phyloP scores from a whole-genome alignment of 2,888 invertebrate species.

The Volucella zonaria region DNA sequence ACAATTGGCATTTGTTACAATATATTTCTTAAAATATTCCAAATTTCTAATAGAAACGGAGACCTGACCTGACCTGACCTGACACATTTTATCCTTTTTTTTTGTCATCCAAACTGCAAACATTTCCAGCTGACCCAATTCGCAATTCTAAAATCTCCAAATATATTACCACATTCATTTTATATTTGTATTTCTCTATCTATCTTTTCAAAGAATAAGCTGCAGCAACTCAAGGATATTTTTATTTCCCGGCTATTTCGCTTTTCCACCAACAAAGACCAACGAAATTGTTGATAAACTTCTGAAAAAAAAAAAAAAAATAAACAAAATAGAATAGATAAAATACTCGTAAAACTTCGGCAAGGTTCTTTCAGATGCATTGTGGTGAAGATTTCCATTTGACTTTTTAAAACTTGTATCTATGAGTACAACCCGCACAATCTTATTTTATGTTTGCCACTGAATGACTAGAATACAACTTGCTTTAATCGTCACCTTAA shows the following conservation, averaged over 20 bases:
- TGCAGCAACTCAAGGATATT: conserved; percentile 1
- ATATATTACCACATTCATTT: conserved; percentile 2
- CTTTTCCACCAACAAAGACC: neutral
- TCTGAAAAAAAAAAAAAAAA: neutral
- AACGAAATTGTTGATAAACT: conserved; percentile 10
- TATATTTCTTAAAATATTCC: neutral
- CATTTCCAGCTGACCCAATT: too few relatives aligned
- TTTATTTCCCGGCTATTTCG: neutral
- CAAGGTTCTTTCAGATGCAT: conserved; percentile 20
- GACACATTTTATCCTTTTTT: neutral
- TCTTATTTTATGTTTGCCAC: neutral
- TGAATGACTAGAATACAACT: neutral
- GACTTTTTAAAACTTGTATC: conserved; percentile 21
- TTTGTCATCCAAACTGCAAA: neutral
- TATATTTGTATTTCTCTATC: neutral
- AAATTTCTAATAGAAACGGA: neutral
- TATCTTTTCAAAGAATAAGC: conserved; percentile 1
- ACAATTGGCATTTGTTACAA: neutral
- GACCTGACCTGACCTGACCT: too few relatives aligned
- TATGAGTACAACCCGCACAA: neutral
- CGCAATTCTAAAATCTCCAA: neutral
- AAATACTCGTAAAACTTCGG: neutral
- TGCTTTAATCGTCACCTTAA: conserved; percentile 5
- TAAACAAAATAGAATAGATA: too few relatives aligned
- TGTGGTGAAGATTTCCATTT: conserved; percentile 19